phyloP scores from a whole-genome alignment of 2,888 invertebrate species.

The Trichogramma dendrolimi region DNA sequence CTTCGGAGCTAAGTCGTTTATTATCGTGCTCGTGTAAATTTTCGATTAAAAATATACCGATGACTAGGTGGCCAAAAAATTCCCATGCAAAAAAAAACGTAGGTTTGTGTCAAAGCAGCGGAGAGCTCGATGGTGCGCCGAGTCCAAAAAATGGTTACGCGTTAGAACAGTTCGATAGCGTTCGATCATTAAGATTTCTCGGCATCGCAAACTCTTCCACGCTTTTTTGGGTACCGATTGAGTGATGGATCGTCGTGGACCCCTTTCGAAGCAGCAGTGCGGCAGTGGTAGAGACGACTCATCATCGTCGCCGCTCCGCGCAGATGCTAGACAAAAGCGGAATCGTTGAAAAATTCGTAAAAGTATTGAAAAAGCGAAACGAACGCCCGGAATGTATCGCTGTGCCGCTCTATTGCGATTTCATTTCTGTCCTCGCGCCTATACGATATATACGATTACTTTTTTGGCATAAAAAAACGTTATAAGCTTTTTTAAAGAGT shows the following conservation, averaged over 20 bases:
- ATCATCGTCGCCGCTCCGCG: too few relatives aligned
- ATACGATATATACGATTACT: not conserved
- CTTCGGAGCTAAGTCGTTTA: not conserved
- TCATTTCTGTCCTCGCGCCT: not conserved
- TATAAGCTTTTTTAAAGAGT: slow-evolving; percentile 23
- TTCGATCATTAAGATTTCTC: slow-evolving; percentile 51
- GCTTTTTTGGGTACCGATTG: slow-evolving; percentile 36
- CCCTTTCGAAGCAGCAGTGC: slow-evolving; percentile 36
- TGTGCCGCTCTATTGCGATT: not conserved
- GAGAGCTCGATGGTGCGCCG: too few relatives aligned
- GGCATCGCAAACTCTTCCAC: slow-evolving; percentile 47
- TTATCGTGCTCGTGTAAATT: not conserved
- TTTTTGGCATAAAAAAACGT: slow-evolving; percentile 12
- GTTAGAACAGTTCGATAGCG: slow-evolving; percentile 48
- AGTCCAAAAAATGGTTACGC: slow-evolving; percentile 29
- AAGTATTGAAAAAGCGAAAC: slow-evolving; percentile 19
- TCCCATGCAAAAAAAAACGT: slow-evolving; percentile 21
- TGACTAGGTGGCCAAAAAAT: slow-evolving; percentile 8
- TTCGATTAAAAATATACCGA: not conserved
- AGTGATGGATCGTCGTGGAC: slow-evolving; percentile 46
- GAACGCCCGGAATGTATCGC: too few relatives aligned
- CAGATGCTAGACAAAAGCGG: slow-evolving; percentile 16
- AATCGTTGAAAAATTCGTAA: slow-evolving; percentile 26
- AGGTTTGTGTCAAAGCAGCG: too few relatives aligned
- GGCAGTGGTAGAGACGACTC: too few relatives aligned